Base-by-base conservation (phyloP, 2,888 invertebrate genomes). In the Chrysolina americana region DNA sequence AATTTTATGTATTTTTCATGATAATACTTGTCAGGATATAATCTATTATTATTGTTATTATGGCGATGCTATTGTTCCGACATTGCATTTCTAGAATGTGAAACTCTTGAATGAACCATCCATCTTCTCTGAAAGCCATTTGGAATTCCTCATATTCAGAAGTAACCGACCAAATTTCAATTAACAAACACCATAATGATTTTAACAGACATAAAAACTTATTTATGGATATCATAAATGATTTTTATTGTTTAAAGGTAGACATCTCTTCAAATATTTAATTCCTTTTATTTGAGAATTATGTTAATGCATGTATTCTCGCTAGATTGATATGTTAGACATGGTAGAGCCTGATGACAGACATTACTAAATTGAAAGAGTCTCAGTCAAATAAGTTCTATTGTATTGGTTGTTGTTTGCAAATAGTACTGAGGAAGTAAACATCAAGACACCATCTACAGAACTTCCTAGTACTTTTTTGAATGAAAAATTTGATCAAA, bases 241-340 rank as follows among this genome's bases (percentile, higher is more conserved):
- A 10, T 23, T 28, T 23, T 28, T 28, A 36, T 28, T 59, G 36
- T 59, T 59, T 17, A 28, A 36, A 59, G 28, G 28, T 3, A n/a
- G 28, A 28, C 28, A n/a, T 59, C 59, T 59, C 59, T 15, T n/a
- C 23, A 59, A 59, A 59, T 59, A 36, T 59, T 50, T 41, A 71
- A 71, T 65, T 71, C 41, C 23, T 65, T 71, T 65, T 65, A 65
- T 65, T 65, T 13, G 59, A 63, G 56, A 71, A 65, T 71, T 71
- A 71, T 71, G 65, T 11, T 65, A 71, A 71, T 71, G 13, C 0
- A 21, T 36, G 17, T 63, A 19, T 9, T 13, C 64, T 41, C 41
- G 23, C 11, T 21, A 17, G 19, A 71, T 41, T 65, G 71, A 53
- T 65, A 21, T 53, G 23, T 71, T 71, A n/a, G n/a, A n/a, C 65